Base-by-base conservation (phyloP, 2,888 invertebrate species). In the Lochmaea crataegi region DNA sequence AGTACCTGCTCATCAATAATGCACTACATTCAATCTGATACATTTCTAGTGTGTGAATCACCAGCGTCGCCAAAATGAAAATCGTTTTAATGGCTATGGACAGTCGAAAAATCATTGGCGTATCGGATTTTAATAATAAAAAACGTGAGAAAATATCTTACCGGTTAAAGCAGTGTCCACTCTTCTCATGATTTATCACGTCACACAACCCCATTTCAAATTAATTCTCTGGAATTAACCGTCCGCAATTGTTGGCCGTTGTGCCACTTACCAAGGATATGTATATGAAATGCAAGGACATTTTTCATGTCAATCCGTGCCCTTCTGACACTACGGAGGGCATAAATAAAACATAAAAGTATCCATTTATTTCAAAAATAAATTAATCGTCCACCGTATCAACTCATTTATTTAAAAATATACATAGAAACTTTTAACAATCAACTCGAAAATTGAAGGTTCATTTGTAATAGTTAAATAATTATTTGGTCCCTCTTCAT, bases 1-100 rank as follows among this genome's bases (percentile, higher is more conserved):
- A 86, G 85, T 86, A 85, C 86, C 85, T 85, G 85, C 84, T 85
- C 86, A 86, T 85, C 84, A 85, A 85, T 86, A 86, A 85, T 86
- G 83, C 84, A 86, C 84, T 81, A 82, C 80, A 81, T 83, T 81
- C 84, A 84, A 83, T 86, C 84, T 83, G 84, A 83, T 85, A 83
- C 83, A 83, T 83, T 84, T 83, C 80, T 81, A 81, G 83, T 83
- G 83, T 83, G 83, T 85, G 85, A 80, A 80, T 80, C 79, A 80
- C 79, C 75, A 77, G 74, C 68, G 60, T 68, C 60, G 65, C 22
- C 66, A 53, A 66, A 38, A 61, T 61, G 45, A 71, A 65, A 73
- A 60, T 65, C n/a, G 26, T 65, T 60, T 48, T 18, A 57, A 72
- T 63, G 68, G 68, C 10, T 18, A 68, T 66, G 67, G 71, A 72